These are phyloP conservation scores for Spodoptera littoralis DNA, from an alignment of 2,888 invertebrate genomes.

Conservation along the genomic window DNA sequence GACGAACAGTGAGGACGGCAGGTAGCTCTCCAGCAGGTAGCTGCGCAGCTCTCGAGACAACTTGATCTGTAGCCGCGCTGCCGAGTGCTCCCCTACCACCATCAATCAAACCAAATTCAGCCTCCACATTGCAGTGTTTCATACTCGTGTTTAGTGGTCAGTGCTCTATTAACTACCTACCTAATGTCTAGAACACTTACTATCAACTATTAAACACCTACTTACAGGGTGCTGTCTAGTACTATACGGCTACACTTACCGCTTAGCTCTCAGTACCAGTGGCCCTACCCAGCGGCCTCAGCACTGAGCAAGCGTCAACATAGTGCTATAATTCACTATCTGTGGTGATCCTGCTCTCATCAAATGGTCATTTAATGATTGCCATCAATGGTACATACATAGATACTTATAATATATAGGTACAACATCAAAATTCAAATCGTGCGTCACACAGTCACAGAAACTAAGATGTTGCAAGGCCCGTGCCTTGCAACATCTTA, in stretches of 20 bases:
- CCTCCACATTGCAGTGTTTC: background rate
- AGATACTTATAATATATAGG: no score
- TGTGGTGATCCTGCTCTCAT: constrained; percentile 17
- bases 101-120: constrained; percentile 23
- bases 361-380: constrained; percentile 20
- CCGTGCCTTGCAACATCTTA: constrained; percentile 67
- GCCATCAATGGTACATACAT: no score
- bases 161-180: constrained; percentile 44
- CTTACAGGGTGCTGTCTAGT: constrained; percentile 25
- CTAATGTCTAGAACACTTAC: constrained; percentile 39
- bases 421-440: constrained; percentile 47
- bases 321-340: constrained; percentile 14
- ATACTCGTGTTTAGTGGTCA: constrained; percentile 30
- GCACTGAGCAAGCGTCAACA: constrained; percentile 17
- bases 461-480: constrained; percentile 65
- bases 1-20: constrained; percentile 90
- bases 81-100: constrained; percentile 89
- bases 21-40: constrained; percentile 90
- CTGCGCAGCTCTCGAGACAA: constrained; percentile 90
- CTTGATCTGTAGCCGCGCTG: constrained; percentile 89
- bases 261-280: constrained; percentile 10
- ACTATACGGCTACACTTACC: constrained; percentile 43
- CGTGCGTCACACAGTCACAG: constrained; percentile 62
- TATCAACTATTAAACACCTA: constrained; percentile 21
- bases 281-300: constrained; percentile 5